Evolutionary conservation across 2,888 invertebrate genomes (phyloP).

Genomic region (Epinotia brunnichana): DNA sequence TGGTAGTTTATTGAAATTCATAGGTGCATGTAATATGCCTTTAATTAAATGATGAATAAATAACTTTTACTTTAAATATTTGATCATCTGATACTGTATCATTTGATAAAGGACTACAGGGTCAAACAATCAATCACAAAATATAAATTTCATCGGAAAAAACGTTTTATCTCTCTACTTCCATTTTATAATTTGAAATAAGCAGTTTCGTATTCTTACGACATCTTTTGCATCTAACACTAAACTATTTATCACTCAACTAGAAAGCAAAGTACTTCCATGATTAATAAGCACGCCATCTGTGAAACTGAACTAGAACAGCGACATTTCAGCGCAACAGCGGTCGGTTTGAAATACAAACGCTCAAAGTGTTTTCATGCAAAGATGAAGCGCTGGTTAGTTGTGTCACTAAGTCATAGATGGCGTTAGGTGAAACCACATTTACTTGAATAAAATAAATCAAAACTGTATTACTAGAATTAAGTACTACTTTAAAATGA

Average conservation of each 20-base stretch:
- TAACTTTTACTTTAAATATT: no score
- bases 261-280: not conserved
- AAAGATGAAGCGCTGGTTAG: not conserved
- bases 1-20: no score
- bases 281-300: constrained; percentile 19
- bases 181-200: no score
- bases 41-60: no score
- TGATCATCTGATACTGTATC: no score
- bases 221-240: not conserved
- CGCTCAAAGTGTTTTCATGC: not conserved
- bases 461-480: not conserved
- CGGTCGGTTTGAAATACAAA: not conserved
- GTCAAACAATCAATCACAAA: no score
- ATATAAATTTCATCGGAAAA: no score
- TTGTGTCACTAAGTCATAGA: not conserved
- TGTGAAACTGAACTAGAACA: not conserved
- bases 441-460: no score
- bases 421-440: constrained; percentile 9
- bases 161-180: no score
- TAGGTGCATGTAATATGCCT: no score
- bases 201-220: not conserved
- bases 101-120: no score
- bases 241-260: not conserved
- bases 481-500: no score
- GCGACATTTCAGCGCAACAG: not conserved